Conservation (phyloP, 2,113 vertebrate species). For the Gopherus flavomarginatus region DNA sequence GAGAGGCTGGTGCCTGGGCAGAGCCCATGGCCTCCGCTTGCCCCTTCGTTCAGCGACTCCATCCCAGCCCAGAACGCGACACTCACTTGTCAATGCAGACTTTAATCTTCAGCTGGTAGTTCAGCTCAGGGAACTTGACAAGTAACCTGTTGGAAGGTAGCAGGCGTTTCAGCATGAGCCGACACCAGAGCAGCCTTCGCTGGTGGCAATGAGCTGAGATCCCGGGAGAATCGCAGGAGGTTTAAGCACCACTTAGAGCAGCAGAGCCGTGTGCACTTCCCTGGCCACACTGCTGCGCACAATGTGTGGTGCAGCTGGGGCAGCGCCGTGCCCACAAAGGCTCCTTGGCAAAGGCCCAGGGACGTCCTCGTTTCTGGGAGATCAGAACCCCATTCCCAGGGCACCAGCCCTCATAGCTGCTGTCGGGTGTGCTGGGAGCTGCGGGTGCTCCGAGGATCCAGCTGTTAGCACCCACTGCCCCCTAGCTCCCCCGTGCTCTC, state of each 20-base stretch:
- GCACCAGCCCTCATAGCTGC: not conserved
- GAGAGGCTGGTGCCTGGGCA: not conserved
- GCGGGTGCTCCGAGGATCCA: not conserved
- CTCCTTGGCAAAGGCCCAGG: not conserved
- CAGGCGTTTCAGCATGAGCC: not conserved
- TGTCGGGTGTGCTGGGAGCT: not conserved
- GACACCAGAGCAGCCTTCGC: not conserved
- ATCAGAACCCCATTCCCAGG: not conserved
- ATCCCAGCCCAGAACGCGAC: not conserved
- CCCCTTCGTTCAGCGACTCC: not conserved
- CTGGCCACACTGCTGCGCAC: not conserved
- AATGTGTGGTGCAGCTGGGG: fast-evolving
- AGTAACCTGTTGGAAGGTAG: slow-evolving; percentile 84
- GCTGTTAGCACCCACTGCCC: not conserved
- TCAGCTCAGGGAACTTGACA: slow-evolving; percentile 98
- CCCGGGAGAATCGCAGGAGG: not conserved
- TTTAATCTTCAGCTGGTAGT: slow-evolving; percentile 99
- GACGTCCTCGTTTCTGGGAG: not conserved
- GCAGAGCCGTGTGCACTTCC: fast-evolving
- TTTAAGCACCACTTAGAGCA: not conserved
- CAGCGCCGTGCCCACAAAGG: fast-evolving
- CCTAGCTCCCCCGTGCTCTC: not conserved
- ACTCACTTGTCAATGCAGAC: slow-evolving; percentile 99
- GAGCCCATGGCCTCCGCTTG: not conserved
- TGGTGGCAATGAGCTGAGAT: fast-evolving